A percentile compares a stretch with the other conserved stretches of the same genome.
Conservation (phyloP, 2,113 vertebrate species). For the Leucoraja erinaceus region DNA sequence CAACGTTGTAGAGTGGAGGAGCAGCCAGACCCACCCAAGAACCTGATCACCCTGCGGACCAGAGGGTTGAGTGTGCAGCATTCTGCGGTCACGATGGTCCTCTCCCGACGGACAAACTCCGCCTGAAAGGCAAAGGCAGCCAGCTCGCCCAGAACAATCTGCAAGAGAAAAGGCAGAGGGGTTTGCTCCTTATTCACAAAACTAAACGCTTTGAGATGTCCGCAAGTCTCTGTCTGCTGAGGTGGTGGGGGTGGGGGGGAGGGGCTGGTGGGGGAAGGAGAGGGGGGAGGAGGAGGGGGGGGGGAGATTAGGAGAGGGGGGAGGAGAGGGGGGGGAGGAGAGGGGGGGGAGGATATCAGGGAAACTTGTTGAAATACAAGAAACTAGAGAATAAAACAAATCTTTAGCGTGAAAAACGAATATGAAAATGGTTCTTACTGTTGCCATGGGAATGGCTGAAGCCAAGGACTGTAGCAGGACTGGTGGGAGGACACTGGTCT, state of each 20-base stretch:
- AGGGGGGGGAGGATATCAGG: too few species aligned
- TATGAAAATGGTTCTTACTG: slow-evolving; percentile 57
- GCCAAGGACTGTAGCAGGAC: slow-evolving; percentile 75
- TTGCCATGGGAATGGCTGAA: slow-evolving; percentile 70
- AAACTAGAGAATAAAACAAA: too few species aligned
- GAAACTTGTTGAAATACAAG: too few species aligned
- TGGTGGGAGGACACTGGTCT: slow-evolving; percentile 69
- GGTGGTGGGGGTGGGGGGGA: too few species aligned
- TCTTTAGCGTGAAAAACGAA: not conserved
- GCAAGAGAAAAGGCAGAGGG: slow-evolving; percentile 1
- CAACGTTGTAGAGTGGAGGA: not conserved
- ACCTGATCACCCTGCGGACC: slow-evolving; percentile 75
- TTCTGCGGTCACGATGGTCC: slow-evolving; percentile 76
- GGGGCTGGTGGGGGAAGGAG: too few species aligned
- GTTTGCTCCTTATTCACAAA: not conserved
- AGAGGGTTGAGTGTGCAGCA: slow-evolving; percentile 85
- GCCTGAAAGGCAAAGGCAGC: slow-evolving; percentile 70
- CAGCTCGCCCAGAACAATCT: slow-evolving; percentile 82
- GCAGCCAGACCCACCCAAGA: slow-evolving; percentile 64
- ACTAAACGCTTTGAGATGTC: not conserved
- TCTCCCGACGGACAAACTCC: slow-evolving; percentile 60
- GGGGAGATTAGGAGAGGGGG: too few species aligned
- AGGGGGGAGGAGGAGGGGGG: too few species aligned
- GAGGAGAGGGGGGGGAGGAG: too few species aligned
- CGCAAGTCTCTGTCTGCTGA: too few species aligned